Percentiles rank a stretch among this genome's conserved stretches.
Conservation (phyloP, 2,888 invertebrate species). For the Herminia tarsipennalis region DNA sequence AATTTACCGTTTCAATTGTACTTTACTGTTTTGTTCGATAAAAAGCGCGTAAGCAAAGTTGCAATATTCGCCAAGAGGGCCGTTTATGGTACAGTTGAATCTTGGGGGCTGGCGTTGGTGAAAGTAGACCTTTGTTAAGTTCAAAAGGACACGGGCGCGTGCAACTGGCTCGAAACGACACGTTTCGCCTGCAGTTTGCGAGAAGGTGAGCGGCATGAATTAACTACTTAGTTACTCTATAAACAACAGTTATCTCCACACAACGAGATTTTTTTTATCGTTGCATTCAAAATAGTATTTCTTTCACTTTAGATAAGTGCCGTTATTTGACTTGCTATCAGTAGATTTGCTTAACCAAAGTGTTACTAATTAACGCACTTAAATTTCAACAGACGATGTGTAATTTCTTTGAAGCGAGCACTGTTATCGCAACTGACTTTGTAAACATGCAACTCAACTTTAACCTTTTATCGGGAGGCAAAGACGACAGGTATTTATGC, state of each 20-base stretch:
- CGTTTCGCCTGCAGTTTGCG: conserved; percentile 76
- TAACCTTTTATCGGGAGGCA: conserved; percentile 4
- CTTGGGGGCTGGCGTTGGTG: conserved; percentile 75
- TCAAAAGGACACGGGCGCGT: conserved; percentile 80
- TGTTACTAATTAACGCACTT: conserved; percentile 26
- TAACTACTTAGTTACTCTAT: conserved; percentile 69
- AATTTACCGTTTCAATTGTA: conserved; percentile 80
- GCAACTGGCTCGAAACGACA: conserved; percentile 74
- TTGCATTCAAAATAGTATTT: conserved; percentile 51
- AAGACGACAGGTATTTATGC: neutral
- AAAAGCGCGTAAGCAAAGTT: conserved; percentile 74
- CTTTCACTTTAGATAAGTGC: conserved; percentile 48
- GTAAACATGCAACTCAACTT: conserved; percentile 21
- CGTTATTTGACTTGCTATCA: conserved; percentile 41
- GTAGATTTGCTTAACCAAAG: conserved; percentile 29
- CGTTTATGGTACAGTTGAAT: conserved; percentile 75
- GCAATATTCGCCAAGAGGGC: conserved; percentile 73
- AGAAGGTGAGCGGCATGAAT: conserved; percentile 78
- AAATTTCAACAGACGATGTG: conserved; percentile 6
- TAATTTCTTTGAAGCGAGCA: neutral
- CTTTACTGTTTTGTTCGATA: conserved; percentile 81
- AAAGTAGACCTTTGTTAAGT: conserved; percentile 84
- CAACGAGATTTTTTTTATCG: conserved; percentile 50
- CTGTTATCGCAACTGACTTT: conserved; percentile 8
- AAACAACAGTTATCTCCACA: conserved; percentile 64